Base-by-base conservation (phyloP, 2,888 invertebrate genomes). In the Dioctria linearis region DNA sequence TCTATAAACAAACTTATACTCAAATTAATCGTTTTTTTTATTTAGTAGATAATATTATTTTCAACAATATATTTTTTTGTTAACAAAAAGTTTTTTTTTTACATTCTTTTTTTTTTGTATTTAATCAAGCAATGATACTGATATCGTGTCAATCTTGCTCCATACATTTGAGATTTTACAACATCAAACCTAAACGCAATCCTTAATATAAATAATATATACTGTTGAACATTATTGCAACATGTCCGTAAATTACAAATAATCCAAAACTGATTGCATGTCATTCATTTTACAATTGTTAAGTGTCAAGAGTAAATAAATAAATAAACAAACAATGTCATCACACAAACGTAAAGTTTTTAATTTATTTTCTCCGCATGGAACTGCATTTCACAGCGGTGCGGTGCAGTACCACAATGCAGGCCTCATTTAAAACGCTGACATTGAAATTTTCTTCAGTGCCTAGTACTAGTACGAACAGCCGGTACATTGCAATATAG, bases 341-440 rank as follows among this genome's bases (percentile, higher is more conserved):
- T 67, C 67, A 46, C 67, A 5, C 25, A 43, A 43, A 11, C 66
- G 42, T 42, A 25, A 25, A 25, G 49, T 11, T 43, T 49, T 67
- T 46, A 67, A 67, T 67, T 67, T 46, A 42, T 42, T 25, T 43
- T 49, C 67, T 6, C 11, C 11, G 46, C 43, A n/a, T 42, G 43
- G 67, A 42, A 46, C 46, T 46, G 46, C 8, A 46, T 25, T 25
- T 25, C 25, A 25, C 25, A 25, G 25, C 25, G 25, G 25, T 43
- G 43, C 5, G 11, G 43, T 43, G 6, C 46, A 46, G 46, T 5
- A 8, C 25, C 63, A 63, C 66, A 43, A 66, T 11, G 67, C 25
- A 8, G 25, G 13, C 43, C 67, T 67, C 67, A 67, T 67, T 67
- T 67, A 67, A 67, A 67, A 43, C 67, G 67, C 67, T 67, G 67